phyloP scores from a whole-genome alignment of 1,140 invertebrate species.

The Pantala flavescens region DNA sequence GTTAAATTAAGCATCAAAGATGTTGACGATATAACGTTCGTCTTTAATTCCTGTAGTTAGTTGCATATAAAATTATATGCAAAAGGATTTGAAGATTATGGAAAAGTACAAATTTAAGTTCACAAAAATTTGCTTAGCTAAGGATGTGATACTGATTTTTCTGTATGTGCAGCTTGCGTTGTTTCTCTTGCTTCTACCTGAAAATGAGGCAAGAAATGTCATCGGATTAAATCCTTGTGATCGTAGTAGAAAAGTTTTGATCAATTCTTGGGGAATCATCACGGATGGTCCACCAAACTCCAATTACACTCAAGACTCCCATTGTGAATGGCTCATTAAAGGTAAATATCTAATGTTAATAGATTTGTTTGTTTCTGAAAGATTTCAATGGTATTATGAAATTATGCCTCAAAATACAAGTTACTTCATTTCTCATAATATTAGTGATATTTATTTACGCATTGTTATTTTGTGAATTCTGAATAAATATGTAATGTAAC shows the following conservation, averaged over 20 bases:
- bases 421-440: too few relatives aligned
- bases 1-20: too few relatives aligned
- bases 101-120: too few relatives aligned
- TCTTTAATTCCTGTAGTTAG: too few relatives aligned
- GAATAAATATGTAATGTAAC: too few relatives aligned
- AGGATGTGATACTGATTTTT: too few relatives aligned
- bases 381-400: background rate
- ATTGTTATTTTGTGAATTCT: too few relatives aligned
- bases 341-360: conserved; percentile 36
- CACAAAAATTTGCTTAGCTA: too few relatives aligned
- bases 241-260: conserved; percentile 67
- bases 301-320: conserved; percentile 84
- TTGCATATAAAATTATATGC: too few relatives aligned
- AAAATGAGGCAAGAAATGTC: background rate
- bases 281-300: conserved; percentile 75
- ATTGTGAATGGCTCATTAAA: conserved; percentile 93
- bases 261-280: conserved; percentile 69
- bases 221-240: conserved; percentile 48
- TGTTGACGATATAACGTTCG: too few relatives aligned
- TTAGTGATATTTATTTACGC: too few relatives aligned
- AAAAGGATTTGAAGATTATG: too few relatives aligned
- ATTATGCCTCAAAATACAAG: conserved; percentile 14
- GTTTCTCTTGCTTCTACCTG: background rate
- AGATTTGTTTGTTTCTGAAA: conserved; percentile 8
- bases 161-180: background rate